phyloP scores from a whole-genome alignment of 2,888 invertebrate species.

The Bembecia ichneumoniformis region DNA sequence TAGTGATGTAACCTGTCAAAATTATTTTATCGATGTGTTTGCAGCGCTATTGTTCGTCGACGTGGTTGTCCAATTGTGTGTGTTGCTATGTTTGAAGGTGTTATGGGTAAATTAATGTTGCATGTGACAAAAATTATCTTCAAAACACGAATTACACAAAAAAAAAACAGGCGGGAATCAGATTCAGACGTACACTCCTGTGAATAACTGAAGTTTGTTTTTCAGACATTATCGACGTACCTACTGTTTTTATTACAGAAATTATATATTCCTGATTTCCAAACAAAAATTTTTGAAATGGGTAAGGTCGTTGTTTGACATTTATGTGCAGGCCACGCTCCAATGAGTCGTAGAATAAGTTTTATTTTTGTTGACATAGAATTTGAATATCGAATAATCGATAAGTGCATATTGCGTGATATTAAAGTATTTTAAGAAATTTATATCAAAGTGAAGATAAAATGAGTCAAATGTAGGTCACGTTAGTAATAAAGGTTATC shows the following conservation, averaged over 20 bases:
- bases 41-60: slow-evolving; percentile 28
- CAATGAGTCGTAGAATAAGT: no score
- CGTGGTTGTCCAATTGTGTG: slow-evolving; percentile 65
- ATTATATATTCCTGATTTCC: no score
- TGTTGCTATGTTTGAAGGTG: slow-evolving; percentile 49
- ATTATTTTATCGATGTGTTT: slow-evolving; percentile 21
- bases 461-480: no score
- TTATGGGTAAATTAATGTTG: slow-evolving; percentile 57
- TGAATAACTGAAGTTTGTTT: slow-evolving; percentile 54
- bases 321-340: no score
- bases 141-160: slow-evolving; percentile 4
- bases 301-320: no score
- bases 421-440: no score
- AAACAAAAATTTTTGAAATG: no score
- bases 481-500: no score
- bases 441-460: no score
- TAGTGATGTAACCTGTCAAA: not conserved
- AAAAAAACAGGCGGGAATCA: slow-evolving; percentile 13
- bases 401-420: no score
- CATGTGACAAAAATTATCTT: slow-evolving; percentile 21
- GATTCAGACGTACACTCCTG: slow-evolving; percentile 36
- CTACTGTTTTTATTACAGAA: not conserved
- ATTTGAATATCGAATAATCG: no score
- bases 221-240: slow-evolving; percentile 9
- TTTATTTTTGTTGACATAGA: no score